A percentile compares a stretch with the other conserved stretches of the same genome.
Evolutionary conservation across 2,888 invertebrate genomes (phyloP).

Genomic region (Amphiduros pacificus): DNA sequence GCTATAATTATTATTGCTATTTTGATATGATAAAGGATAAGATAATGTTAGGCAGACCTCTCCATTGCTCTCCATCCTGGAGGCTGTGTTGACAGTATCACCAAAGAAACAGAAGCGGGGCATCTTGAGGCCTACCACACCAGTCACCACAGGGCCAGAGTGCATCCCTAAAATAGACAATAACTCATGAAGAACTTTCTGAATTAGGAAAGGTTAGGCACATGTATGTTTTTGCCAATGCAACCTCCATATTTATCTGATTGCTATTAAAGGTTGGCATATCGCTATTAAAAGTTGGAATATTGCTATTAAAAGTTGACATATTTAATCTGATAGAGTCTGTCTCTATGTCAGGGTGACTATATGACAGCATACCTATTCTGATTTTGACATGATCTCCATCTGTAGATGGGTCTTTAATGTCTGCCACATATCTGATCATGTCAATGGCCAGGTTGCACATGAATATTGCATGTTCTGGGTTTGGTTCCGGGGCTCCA

Average conservation of each 20-base stretch:
- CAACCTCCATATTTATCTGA: not conserved
- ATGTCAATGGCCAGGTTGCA: conserved; percentile 20
- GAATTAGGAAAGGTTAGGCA: too few species aligned
- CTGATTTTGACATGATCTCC: conserved; percentile 13
- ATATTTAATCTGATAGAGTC: too few species aligned
- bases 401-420: conserved; percentile 18
- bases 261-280: not conserved
- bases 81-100: conserved; percentile 13
- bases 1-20: too few species aligned
- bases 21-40: too few species aligned
- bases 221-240: not conserved
- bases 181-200: too few species aligned
- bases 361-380: conserved; percentile 9
- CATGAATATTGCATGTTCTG: conserved; percentile 16
- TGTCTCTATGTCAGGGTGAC: too few species aligned
- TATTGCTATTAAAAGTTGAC: too few species aligned
- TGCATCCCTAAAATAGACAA: conserved; percentile 8
- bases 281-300: too few species aligned
- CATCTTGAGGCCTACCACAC: conserved; percentile 14
- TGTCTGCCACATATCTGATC: conserved; percentile 8
- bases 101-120: conserved; percentile 19
- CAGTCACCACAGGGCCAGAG: conserved; percentile 12
- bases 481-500: conserved; percentile 19
- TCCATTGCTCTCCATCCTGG: conserved; percentile 15
- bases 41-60: conserved; percentile 6